Percentiles rank a stretch among this genome's conserved stretches.
Evolutionary conservation across 2,797 vertebrate species (phyloP).

Genomic region (Florisuga fusca): DNA sequence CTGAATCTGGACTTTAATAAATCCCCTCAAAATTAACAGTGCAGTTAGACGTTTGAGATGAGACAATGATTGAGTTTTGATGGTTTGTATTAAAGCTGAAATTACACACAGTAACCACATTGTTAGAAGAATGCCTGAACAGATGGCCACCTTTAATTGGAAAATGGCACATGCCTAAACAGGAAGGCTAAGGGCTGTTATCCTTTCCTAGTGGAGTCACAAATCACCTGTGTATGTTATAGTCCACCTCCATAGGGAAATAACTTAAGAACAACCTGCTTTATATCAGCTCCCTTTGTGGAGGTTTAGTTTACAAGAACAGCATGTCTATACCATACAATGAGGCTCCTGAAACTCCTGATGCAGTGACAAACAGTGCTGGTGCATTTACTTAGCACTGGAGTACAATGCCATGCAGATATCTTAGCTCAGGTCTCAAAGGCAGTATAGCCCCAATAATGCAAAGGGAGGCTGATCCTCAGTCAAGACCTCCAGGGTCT

Average conservation of each 20-base stretch:
- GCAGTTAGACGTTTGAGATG: neutral
- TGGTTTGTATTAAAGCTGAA: neutral
- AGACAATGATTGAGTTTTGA: neutral
- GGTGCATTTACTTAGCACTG: neutral
- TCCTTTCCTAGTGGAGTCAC: neutral
- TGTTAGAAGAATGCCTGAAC: neutral
- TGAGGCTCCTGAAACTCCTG: neutral
- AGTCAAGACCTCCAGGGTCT: neutral
- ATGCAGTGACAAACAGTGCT: neutral
- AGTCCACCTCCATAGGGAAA: neutral
- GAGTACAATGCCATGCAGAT: neutral
- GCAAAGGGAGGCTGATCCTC: neutral
- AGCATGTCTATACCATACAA: neutral
- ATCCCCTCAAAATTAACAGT: neutral
- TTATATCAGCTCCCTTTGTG: neutral
- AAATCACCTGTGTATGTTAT: neutral
- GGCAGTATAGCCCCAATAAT: neutral
- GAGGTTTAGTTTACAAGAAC: neutral
- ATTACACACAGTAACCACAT: neutral
- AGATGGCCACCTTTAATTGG: neutral
- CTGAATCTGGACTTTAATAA: neutral
- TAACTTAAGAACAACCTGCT: neutral
- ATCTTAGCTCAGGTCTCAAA: neutral
- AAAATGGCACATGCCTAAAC: neutral
- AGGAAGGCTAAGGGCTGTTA: neutral